A percentile compares a stretch with the other conserved stretches of the same genome.
phyloP scores from a whole-genome alignment of 2,797 vertebrate species.

The Spinibarbus caldwelli region DNA sequence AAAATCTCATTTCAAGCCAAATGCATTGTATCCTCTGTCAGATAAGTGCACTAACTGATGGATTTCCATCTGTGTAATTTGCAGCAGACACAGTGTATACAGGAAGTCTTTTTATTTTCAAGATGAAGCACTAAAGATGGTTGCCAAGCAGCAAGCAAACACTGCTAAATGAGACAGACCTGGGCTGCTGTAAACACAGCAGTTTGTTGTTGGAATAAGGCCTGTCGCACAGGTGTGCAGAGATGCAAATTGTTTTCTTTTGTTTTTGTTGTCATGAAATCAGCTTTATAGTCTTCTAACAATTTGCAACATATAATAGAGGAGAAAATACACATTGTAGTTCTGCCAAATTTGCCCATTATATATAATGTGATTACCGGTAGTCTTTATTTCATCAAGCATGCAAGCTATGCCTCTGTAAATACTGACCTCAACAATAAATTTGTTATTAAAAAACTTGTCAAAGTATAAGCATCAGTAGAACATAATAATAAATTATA shows the following conservation, averaged over 20 bases:
- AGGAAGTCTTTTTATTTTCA: constrained; percentile 42
- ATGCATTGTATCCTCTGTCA: background rate
- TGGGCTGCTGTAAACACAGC: background rate
- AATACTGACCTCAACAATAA: background rate
- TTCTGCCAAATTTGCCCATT: background rate
- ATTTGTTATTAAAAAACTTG: background rate
- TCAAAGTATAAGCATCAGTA: background rate
- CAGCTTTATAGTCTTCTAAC: background rate
- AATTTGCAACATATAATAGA: background rate
- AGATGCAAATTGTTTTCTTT: background rate
- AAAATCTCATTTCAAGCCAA: background rate
- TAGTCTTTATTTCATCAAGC: background rate
- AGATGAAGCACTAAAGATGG: constrained; percentile 30
- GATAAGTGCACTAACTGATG: background rate
- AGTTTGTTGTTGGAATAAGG: constrained; percentile 6
- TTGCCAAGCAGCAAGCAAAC: constrained; percentile 55
- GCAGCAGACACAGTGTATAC: constrained; percentile 1
- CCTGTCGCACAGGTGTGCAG: constrained; percentile 1
- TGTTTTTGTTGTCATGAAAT: background rate
- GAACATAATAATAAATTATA: background rate
- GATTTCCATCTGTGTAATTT: background rate
- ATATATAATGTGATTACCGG: background rate
- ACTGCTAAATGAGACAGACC: constrained; percentile 46
- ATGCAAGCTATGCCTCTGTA: background rate
- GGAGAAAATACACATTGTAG: background rate